Evolutionary conservation across 2,797 vertebrate species (phyloP), one percentile per base, ranked within the genome.

Genomic region (Diceros bicornis): DNA sequence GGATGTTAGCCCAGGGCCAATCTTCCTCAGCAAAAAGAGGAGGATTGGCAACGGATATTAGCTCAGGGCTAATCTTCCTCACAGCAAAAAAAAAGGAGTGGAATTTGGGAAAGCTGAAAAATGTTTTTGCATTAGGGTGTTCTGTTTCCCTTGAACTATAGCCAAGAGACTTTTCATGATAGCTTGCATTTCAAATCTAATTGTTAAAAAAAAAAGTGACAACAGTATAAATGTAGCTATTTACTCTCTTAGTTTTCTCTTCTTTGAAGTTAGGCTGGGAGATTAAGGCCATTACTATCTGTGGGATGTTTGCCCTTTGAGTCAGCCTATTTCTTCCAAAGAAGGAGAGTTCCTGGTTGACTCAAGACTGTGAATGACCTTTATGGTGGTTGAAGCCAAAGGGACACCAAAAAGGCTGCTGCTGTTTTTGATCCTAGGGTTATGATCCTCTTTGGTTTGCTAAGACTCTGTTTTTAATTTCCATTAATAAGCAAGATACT

Each of bases 141-240:
- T 97, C 18, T 92, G 18, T 91, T 91, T 96, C n/a, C 32, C 21
- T 95, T 93, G 69, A 96, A 69, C 14, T 66, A 2, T 47, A 91
- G 61, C n/a, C 84, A 88, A 91, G 77, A 87, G n/a, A 37, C 25
- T 74, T 59, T 75, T 96, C 20, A 34, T 68, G 55, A 27, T 61
- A 87, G 75, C n/a, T 50, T 89, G 23, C 50, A 41, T 47, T 97
- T 92, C 47, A 89, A 68, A 66, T 89, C 11, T 44, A 59, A 3
- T 88, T 72, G 37, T 85, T 20, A 57, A 93, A 50, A 82, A 59
- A 25, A 57, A 77, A 57, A 57, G 23, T 29, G 44, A 62, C 72
- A 57, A 7, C 10, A 41, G n/a, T 52, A 20, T 86, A 78, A 92
- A 78, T 57, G 44, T 25, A 64, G 59, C 57, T 94, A 20, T 86